A percentile compares a stretch with the other conserved stretches of the same genome.
Evolutionary conservation across 1,140 invertebrate genomes (phyloP).

Genomic region (Cotesia vestalis): DNA sequence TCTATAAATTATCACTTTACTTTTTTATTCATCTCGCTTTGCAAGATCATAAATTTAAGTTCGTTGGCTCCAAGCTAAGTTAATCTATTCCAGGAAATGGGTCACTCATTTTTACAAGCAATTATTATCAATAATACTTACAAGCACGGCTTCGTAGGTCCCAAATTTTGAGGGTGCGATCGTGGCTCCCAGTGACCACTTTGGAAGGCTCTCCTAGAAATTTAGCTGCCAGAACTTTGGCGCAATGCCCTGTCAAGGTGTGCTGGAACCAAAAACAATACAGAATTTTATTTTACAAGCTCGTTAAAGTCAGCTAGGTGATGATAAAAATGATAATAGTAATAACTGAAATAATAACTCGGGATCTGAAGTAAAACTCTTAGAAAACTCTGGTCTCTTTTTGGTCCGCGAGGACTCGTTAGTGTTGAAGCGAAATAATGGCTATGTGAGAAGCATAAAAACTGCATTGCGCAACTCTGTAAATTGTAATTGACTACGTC

Average conservation of each 20-base stretch:
- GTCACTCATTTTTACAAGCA: too few species aligned
- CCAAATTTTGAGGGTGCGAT: constrained; percentile 97
- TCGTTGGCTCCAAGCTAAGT: too few species aligned
- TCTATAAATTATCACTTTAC: too few species aligned
- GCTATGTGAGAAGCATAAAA: constrained; percentile 32
- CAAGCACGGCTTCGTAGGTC: constrained; percentile 92
- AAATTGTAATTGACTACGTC: constrained; percentile 39
- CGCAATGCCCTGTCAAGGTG: constrained; percentile 95
- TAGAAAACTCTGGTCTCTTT: background rate
- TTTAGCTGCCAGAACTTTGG: constrained; percentile 93
- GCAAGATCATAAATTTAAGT: too few species aligned
- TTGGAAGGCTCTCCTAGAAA: constrained; percentile 89
- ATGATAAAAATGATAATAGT: background rate
- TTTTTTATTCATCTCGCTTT: too few species aligned
- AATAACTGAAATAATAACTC: constrained; percentile 1
- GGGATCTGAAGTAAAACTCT: background rate
- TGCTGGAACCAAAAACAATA: constrained; percentile 76
- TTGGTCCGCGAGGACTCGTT: constrained; percentile 7
- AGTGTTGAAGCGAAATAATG: constrained; percentile 24
- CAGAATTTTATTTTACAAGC: background rate
- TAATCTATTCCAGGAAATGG: too few species aligned
- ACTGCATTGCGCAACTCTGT: constrained; percentile 37
- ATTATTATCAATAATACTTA: constrained; percentile 69
- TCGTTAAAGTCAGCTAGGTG: background rate
- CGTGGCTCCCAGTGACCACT: constrained; percentile 93